A percentile compares a stretch with the other conserved stretches of the same genome.
Evolutionary conservation across 2,797 vertebrate genomes (phyloP).

Genomic region (Cebuella pygmaea): DNA sequence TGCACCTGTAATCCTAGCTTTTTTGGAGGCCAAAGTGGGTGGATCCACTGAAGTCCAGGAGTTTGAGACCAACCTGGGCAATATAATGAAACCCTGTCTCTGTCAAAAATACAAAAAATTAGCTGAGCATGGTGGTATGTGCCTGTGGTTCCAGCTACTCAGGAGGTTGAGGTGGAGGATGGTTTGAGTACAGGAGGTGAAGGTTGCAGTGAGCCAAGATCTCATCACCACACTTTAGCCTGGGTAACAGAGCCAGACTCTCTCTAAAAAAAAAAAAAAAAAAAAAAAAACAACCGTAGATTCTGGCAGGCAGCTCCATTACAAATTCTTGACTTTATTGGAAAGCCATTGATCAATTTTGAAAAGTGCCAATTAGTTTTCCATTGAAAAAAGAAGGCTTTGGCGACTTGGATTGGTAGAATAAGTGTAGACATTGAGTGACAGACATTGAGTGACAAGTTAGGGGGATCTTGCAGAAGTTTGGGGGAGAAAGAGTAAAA

Average conservation of each 20-base stretch:
- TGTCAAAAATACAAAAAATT: background rate
- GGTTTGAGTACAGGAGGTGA: background rate
- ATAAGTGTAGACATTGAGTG: background rate
- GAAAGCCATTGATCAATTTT: background rate
- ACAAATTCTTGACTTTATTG: background rate
- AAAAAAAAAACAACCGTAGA: background rate
- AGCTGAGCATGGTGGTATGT: accelerated
- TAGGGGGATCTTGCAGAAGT: background rate
- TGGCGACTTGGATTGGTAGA: background rate
- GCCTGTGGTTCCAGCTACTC: background rate
- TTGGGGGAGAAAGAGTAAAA: background rate
- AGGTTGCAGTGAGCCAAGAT: background rate
- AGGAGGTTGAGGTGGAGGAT: background rate
- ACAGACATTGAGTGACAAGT: background rate
- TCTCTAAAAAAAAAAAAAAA: background rate
- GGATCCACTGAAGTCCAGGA: background rate
- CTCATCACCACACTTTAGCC: background rate
- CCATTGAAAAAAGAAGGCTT: background rate
- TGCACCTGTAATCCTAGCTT: background rate
- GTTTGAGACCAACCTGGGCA: background rate
- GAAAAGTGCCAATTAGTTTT: background rate
- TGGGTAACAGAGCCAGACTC: background rate
- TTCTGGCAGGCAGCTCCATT: background rate
- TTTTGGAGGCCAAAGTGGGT: background rate
- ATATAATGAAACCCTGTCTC: background rate